These are phyloP conservation scores for Leptestheria dahalacensis DNA, from an alignment of 1,140 invertebrate genomes.

Conservation along the genomic window DNA sequence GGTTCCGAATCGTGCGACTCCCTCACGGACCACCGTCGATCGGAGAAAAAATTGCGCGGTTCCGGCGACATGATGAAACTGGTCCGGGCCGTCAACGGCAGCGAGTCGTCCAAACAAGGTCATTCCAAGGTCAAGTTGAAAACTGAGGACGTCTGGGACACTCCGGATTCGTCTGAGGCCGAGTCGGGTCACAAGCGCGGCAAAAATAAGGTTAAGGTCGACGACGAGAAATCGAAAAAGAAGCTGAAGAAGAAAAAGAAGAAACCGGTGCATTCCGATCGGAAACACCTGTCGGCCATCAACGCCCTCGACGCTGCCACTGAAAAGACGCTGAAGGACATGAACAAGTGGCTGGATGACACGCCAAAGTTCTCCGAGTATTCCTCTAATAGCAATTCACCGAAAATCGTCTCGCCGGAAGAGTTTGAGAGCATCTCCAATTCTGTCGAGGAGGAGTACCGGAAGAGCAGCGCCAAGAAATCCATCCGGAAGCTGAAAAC, in stretches of 20 bases:
- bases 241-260: conserved; percentile 25
- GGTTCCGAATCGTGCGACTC: neutral
- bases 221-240: conserved; percentile 20
- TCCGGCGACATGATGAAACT: conserved; percentile 15
- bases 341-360: conserved; percentile 73
- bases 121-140: conserved; percentile 29
- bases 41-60: conserved; percentile 13
- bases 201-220: conserved; percentile 12
- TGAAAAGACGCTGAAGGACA: conserved; percentile 69
- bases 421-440: conserved; percentile 31
- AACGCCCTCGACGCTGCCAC: conserved; percentile 59
- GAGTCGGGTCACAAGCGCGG: conserved; percentile 28
- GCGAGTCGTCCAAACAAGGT: too few relatives aligned
- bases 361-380: conserved; percentile 55
- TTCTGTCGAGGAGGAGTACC: conserved; percentile 29
- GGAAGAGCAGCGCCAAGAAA: conserved; percentile 26
- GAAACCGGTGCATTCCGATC: conserved; percentile 24
- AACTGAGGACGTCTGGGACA: conserved; percentile 20
- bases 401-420: conserved; percentile 32
- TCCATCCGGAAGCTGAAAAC: conserved; percentile 24
- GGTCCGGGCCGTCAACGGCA: conserved; percentile 22
- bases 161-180: conserved; percentile 19
- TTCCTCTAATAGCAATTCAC: conserved; percentile 54
- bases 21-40: neutral
- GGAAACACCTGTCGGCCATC: conserved; percentile 43